Evolutionary conservation across 2,113 vertebrate species (phyloP), one percentile per base, ranked within the genome.

Genomic region (Nycticebus coucang): DNA sequence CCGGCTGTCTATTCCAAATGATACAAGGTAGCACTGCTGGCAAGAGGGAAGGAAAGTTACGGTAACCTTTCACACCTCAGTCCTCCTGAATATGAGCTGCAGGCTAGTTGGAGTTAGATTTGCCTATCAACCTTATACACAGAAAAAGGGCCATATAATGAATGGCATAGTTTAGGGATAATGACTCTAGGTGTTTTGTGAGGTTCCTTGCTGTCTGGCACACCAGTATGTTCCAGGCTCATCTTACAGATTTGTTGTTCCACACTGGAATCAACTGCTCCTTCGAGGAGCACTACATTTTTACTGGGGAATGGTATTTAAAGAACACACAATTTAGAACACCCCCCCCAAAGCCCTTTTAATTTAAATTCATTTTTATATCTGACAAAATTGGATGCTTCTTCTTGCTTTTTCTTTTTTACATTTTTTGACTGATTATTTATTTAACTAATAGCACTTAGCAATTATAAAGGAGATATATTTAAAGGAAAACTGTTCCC

Each of bases 381-480:
- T 93, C 62, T 89, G 7, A 93, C 37, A 95, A 55, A 92, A 92
- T 30, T 68, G 14, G 60, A 89, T 78, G 60, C 21, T 86, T 92
- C 26, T 2, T 66, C n/a, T 87, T 91, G 26, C 13, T 64, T 85
- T 82, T n/a, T 28, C 12, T 17, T 37, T 57, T 45, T 41, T 72
- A 22, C 0, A 7, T 85, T 60, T 94, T 90, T 82, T 28, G 2
- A 2, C 21, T 91, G 33, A 72, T 78, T 80, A 82, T 53, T 81
- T 93, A 50, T 87, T 87, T 87, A n/a, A n/a, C n/a, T 91, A 94
- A 86, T 3, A 93, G 60, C 55, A 89, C 81, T 86, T 88, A 75
- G n/a, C 37, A 68, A 75, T 77, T 86, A 55, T 77, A 95, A 93
- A 80, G 62, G 15, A 80, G 41, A 79, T 91, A 64, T 13, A 7